These are phyloP conservation scores for Sebastolobus altivelis DNA, from an alignment of 2,797 vertebrate genomes.

Conservation along the genomic window DNA sequence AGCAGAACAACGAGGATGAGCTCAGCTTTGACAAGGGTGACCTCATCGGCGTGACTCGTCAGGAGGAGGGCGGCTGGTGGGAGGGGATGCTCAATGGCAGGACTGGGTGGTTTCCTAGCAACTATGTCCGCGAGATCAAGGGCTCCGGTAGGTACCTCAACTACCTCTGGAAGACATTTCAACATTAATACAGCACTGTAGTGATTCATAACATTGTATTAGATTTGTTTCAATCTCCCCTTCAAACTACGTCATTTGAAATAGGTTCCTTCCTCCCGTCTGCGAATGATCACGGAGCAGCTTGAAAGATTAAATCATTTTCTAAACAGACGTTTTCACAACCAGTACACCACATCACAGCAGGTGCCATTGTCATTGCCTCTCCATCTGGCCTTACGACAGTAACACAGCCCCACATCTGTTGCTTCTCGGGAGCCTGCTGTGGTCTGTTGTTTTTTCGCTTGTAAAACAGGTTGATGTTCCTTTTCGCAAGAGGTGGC, in stretches of 20 bases:
- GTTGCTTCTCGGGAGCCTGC: conserved; percentile 14
- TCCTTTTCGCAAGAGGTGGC: conserved; percentile 1
- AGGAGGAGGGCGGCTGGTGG: conserved; percentile 99
- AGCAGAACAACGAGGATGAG: conserved; percentile 98
- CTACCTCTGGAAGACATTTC: not conserved
- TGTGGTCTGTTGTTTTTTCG: conserved; percentile 15
- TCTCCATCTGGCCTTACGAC: conserved; percentile 25
- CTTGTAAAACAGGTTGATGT: conserved; percentile 10
- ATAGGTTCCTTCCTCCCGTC: conserved; percentile 1
- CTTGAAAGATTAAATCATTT: conserved; percentile 3
- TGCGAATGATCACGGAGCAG: conserved; percentile 21
- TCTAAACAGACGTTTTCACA: conserved; percentile 14
- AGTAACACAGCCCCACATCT: conserved; percentile 39
- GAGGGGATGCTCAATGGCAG: conserved; percentile 92
- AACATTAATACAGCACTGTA: not conserved
- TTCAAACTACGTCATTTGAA: conserved; percentile 8
- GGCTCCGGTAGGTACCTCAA: conserved; percentile 89
- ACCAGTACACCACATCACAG: conserved; percentile 4
- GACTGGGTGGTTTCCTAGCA: conserved; percentile 99
- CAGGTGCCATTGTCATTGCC: conserved; percentile 23
- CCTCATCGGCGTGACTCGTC: conserved; percentile 93
- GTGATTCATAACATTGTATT: not conserved
- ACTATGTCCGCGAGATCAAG: conserved; percentile 97
- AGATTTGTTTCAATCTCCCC: not conserved
- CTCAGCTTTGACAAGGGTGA: conserved; percentile 96